phyloP scores from a whole-genome alignment of 2,888 invertebrate genomes.

The Lycaena phlaeas region DNA sequence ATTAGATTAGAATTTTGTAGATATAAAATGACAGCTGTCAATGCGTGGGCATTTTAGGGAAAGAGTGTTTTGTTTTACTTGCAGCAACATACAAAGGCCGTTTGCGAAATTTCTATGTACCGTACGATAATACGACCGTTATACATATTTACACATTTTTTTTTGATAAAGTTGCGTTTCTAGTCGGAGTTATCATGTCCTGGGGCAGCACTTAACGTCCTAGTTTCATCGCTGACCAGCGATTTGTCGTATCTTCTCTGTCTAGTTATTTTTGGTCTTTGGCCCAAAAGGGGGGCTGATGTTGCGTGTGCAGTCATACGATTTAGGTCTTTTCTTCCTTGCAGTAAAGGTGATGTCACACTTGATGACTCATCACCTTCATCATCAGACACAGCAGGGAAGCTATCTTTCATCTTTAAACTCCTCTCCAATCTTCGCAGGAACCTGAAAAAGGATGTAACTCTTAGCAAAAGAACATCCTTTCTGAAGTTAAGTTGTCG shows the following conservation, averaged over 20 bases:
- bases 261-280: slow-evolving; percentile 56
- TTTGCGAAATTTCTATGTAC: no score
- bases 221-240: slow-evolving; percentile 56
- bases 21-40: slow-evolving; percentile 25
- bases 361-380: slow-evolving; percentile 75
- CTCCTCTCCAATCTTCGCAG: slow-evolving; percentile 80
- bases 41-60: slow-evolving; percentile 11
- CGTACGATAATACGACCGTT: no score
- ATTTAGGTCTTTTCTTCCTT: slow-evolving; percentile 50
- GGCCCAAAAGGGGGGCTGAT: slow-evolving; percentile 61
- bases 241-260: slow-evolving; percentile 60
- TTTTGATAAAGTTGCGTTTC: no score
- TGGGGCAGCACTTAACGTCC: slow-evolving; percentile 50
- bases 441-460: slow-evolving; percentile 63
- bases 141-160: no score
- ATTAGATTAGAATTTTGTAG: slow-evolving; percentile 67
- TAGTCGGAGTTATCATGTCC: slow-evolving; percentile 63
- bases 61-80: neutral
- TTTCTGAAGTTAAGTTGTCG: slow-evolving; percentile 6
- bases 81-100: slow-evolving; percentile 2
- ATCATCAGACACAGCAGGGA: slow-evolving; percentile 74
- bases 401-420: slow-evolving; percentile 77
- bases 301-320: slow-evolving; percentile 51
- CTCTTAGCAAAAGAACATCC: no score
- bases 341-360: slow-evolving; percentile 76